A percentile compares a stretch with the other conserved stretches of the same genome.
Conservation (phyloP, 2,888 invertebrate genomes). For the Rhimphoctona megacephalus region DNA sequence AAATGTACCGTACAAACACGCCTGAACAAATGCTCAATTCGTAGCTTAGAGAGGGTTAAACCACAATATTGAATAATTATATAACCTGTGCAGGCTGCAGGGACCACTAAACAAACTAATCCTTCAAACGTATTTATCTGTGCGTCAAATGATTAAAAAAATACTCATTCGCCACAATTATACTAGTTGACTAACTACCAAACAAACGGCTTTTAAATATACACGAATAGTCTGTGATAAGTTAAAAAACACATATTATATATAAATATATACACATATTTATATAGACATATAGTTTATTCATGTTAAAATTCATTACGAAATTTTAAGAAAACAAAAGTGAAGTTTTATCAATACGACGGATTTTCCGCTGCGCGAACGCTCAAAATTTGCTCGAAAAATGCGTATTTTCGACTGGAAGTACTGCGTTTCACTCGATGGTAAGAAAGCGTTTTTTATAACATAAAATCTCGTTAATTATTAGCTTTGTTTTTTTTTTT, state of each 20-base stretch:
- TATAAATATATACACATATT: conserved; percentile 10
- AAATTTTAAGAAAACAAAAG: conserved; percentile 27
- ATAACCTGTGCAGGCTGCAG: conserved; percentile 54
- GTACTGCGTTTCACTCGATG: conserved; percentile 81
- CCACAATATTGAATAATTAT: conserved; percentile 36
- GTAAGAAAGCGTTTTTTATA: conserved; percentile 72
- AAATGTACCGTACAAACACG: conserved; percentile 55
- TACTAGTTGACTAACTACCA: neutral
- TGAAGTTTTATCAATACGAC: conserved; percentile 43
- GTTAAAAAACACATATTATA: neutral
- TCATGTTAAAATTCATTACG: conserved; percentile 32
- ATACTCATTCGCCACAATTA: neutral
- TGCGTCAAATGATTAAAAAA: conserved; percentile 14
- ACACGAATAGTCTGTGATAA: conserved; percentile 55
- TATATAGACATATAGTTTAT: conserved; percentile 37
- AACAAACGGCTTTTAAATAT: conserved; percentile 16
- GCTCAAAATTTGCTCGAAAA: conserved; percentile 37
- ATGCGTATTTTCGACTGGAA: conserved; percentile 82
- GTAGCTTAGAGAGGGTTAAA: conserved; percentile 43
- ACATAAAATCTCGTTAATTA: neutral
- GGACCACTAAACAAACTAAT: conserved; percentile 54
- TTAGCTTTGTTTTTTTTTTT: neutral
- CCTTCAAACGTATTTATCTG: neutral
- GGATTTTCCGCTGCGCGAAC: neutral
- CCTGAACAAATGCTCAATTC: conserved; percentile 74